Base-by-base conservation (phyloP, 1,140 invertebrate species). In the Pollicipes pollicipes region DNA sequence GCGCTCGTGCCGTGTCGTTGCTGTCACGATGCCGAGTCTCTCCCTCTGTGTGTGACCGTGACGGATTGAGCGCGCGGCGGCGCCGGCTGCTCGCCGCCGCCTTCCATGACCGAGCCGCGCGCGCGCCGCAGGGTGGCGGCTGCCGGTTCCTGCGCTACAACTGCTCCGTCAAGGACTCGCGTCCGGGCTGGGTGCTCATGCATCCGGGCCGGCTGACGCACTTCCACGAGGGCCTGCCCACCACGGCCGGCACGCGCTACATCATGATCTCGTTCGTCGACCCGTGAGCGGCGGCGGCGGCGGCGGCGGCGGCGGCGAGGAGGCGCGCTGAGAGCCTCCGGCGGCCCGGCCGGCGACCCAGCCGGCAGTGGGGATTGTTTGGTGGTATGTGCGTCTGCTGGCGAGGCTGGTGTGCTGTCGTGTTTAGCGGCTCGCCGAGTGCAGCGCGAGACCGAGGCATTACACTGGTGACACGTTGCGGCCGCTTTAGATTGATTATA, bases 191-290 rank as follows among this genome's bases (percentile, higher is more conserved):
- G 94, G 85, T 95, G 82, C 80, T 99, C 68, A 94, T 99, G 88
- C 95, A 98, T 82, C 97, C 97, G 3, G 97, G 97, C 13, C 84
- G 95, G 68, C 77, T 87, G 68, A 87, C 86, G 26, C 86, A 87
- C 76, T 82, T 83, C 74, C 85, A 87, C 74, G 85, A 87, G 77
- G 86, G 86, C 35, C 78, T 87, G 16, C 77, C 76, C 8, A 81
- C 80, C 0, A 85, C 83, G 2, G 80, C 79, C 63, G 85, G 86
- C 82, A 97, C 92, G 6, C 84, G 97, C 73, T 99, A 99, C 81
- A 99, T 99, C 76, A 96, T 99, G 93, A 89, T 99, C 76, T 95
- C 96, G 27, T 99, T 99, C 80, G 87, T 99, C 3, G 95, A 99
- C 83, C 97, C 97, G n/a, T n/a, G n/a, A n/a, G n/a, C n/a, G n/a